Conservation (phyloP, 2,797 vertebrate species). For the Pipistrellus pipistrellus region DNA sequence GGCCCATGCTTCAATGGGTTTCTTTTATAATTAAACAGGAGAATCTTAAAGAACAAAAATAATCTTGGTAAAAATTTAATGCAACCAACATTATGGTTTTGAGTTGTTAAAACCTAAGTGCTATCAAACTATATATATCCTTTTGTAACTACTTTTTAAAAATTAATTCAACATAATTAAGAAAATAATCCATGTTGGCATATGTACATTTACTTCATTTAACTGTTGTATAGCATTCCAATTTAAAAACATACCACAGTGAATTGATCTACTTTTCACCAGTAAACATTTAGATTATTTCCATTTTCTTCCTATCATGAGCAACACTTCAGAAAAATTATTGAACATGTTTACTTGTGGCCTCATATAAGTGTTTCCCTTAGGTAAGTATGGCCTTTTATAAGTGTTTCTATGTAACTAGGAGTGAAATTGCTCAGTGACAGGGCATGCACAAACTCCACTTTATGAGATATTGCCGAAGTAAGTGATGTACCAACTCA, state of each 20-base stretch:
- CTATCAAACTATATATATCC: neutral
- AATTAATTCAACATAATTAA: neutral
- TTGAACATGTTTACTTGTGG: neutral
- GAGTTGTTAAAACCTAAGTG: neutral
- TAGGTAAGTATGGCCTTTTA: neutral
- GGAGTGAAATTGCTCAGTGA: neutral
- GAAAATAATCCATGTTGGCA: neutral
- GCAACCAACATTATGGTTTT: neutral
- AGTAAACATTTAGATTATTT: conserved; percentile 13
- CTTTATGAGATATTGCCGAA: neutral
- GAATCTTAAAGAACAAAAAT: neutral
- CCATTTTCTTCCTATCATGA: neutral
- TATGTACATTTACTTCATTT: neutral
- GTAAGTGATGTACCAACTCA: neutral
- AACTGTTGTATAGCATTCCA: neutral
- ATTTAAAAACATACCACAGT: neutral
- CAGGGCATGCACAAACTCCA: neutral
- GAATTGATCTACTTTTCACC: neutral
- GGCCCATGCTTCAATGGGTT: neutral
- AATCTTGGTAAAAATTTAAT: neutral
- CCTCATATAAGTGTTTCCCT: neutral
- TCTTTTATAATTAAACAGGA: conserved; percentile 2
- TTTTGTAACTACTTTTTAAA: neutral
- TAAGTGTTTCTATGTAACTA: neutral
- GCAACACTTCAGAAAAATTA: neutral